These are phyloP conservation scores for Callipepla californica DNA, from an alignment of 2,113 vertebrate species.

Conservation along the genomic window DNA sequence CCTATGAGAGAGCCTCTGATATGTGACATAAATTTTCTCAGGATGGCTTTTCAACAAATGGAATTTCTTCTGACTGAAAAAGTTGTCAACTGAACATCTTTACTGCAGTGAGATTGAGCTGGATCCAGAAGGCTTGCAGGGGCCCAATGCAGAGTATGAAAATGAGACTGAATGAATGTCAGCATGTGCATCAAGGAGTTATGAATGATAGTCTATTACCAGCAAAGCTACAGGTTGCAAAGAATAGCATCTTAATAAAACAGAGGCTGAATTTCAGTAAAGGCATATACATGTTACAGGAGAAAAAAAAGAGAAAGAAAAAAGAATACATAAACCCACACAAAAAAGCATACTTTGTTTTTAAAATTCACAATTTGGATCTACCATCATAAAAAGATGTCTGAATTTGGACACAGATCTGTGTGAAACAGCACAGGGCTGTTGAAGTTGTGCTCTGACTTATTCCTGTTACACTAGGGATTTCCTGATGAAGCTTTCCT, in stretches of 20 bases:
- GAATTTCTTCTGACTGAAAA: neutral
- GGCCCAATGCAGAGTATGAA: neutral
- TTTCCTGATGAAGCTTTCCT: neutral
- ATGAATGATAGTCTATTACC: neutral
- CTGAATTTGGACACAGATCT: neutral
- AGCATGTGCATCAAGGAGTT: neutral
- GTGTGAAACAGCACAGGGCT: neutral
- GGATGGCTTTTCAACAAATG: neutral
- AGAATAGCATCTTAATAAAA: neutral
- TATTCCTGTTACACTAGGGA: neutral
- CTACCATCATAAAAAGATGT: neutral
- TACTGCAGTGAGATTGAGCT: rapidly evolving
- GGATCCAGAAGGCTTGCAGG: neutral
- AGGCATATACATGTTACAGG: neutral
- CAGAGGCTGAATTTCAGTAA: neutral
- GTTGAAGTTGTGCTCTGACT: neutral
- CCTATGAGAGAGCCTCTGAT: neutral
- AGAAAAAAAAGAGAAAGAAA: neutral
- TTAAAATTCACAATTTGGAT: neutral
- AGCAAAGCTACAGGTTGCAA: neutral
- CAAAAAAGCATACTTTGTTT: neutral
- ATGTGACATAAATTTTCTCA: neutral
- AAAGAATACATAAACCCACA: too few species aligned
- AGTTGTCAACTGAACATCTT: neutral
- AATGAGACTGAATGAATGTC: neutral